Evolutionary conservation across 2,113 vertebrate species (phyloP).

Genomic region (Oplegnathus fasciatus): DNA sequence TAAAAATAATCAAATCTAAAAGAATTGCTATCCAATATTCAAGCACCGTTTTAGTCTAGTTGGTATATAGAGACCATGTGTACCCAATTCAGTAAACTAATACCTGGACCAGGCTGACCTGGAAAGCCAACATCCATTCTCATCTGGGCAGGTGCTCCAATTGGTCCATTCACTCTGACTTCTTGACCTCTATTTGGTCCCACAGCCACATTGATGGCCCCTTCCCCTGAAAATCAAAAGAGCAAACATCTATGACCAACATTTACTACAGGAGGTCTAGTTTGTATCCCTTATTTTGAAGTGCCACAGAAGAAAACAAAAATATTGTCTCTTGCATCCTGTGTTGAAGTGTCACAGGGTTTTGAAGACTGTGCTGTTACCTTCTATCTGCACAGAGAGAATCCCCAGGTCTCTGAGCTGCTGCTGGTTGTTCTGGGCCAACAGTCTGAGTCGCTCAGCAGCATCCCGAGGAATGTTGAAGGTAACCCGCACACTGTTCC

Average conservation of each 20-base stretch:
- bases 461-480: constrained; percentile 98
- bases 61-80: background rate
- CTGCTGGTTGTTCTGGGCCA: constrained; percentile 98
- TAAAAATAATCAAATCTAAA: background rate
- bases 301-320: background rate
- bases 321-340: background rate
- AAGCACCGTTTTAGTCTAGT: background rate
- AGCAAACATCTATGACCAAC: background rate
- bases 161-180: constrained; percentile 94
- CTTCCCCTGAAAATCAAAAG: constrained; percentile 88
- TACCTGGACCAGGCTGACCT: constrained; percentile 92
- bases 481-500: constrained; percentile 98
- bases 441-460: constrained; percentile 92
- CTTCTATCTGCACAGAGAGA: constrained; percentile 98
- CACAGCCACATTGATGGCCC: constrained; percentile 94
- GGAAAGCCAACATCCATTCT: constrained; percentile 92
- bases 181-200: constrained; percentile 93
- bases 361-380: constrained; percentile 73
- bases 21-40: background rate
- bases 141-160: constrained; percentile 88
- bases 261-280: background rate
- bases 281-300: background rate
- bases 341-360: background rate
- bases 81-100: constrained; percentile 3
- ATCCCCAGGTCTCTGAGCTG: constrained; percentile 98